Evolutionary conservation across 2,888 invertebrate species (phyloP), one percentile per base, ranked within the genome.

Genomic region (Mesopsocus fuscifrons): DNA sequence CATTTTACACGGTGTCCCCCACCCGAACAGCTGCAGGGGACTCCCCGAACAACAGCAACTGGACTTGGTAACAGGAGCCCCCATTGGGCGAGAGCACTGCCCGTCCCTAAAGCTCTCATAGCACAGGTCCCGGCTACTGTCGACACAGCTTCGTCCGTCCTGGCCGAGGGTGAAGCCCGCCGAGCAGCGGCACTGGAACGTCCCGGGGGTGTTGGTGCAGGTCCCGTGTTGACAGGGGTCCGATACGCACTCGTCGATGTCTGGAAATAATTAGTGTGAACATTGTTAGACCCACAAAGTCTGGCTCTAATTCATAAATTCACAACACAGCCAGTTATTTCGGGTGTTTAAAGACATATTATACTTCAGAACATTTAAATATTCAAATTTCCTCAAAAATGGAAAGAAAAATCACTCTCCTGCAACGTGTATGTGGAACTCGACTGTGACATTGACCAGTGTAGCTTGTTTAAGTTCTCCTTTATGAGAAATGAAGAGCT

Each of bases 71-170:
- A 84, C 79, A 0, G 82, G 74, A 8, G 71, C 71, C 2, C 72
- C 67, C 0, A 81, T 77, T 1, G 84, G 82, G 48, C 77, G 78
- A 43, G 74, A 69, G 55, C 88, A 88, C 45, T 77, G 72, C 0
- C 79, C 84, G 48, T 79, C 77, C 54, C 71, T 72, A 57, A 69
- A 83, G 57, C 77, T 75, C 49, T 78, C 75, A 59, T 82, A 87
- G 59, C 88, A 88, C 41, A 83, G 64, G 54, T 82, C 85, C 57
- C 77, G 68, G 44, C 79, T 69, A n/a, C 78, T 80, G 55, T 88
- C 88, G 50, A 79, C 60, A 56, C 87, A 87, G 17, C 78, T 75
- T 53, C 80, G 65, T 23, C 84, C 84, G 57, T 84, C 84, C 26
- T 74, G 74, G 42, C 80, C 79, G 8, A 79, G 59, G 49, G 68